Evolutionary conservation across 2,797 vertebrate species (phyloP), one percentile per base, ranked within the genome.

Genomic region (Furcifer pardalis): DNA sequence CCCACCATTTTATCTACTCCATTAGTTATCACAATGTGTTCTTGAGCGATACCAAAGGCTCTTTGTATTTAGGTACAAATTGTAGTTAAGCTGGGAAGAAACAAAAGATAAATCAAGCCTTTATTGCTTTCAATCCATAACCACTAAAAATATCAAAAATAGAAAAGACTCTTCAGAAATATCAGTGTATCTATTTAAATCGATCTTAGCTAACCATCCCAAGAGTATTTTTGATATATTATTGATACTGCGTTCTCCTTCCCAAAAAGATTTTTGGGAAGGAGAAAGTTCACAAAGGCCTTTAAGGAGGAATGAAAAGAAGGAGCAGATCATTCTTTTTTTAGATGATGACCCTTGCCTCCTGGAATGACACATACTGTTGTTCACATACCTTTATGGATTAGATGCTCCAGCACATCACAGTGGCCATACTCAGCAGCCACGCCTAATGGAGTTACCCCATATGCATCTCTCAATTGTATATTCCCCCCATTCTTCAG

Each of bases 401-500:
- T 97, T 30, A 98, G 96, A 83, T 98, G 96, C 87, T 98, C 97
- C 27, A 97, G 79, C 66, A 97, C 91, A 49, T 97, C 96, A 62
- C 94, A 94, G 73, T 98, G 96, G 37, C 97, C 97, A 0, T 96
- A 92, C 85, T 97, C 97, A 13, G 97, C 97, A 0, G 95, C 97
- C 30, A 98, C 95, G 0, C 96, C 96, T 40, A 99, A 92, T 0
- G 97, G 96, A 0, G 97, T 98, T 77, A 96, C 94, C 15, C 98
- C 97, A 9, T 95, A 95, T 8, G 94, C 93, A 3, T 97, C 97
- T 84, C 77, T 96, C 77, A 97, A 94, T 86, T 96, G 96, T 0
- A 97, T 90, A 0, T 91, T 94, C n/a, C 96, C 97, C 7, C 97
- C 95, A 0, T 97, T 95, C 87, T 95, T 96, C 71, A 98, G 91